A percentile compares a stretch with the other conserved stretches of the same genome.
Evolutionary conservation across 2,888 invertebrate species (phyloP).

Genomic region (Tinea pellionella): DNA sequence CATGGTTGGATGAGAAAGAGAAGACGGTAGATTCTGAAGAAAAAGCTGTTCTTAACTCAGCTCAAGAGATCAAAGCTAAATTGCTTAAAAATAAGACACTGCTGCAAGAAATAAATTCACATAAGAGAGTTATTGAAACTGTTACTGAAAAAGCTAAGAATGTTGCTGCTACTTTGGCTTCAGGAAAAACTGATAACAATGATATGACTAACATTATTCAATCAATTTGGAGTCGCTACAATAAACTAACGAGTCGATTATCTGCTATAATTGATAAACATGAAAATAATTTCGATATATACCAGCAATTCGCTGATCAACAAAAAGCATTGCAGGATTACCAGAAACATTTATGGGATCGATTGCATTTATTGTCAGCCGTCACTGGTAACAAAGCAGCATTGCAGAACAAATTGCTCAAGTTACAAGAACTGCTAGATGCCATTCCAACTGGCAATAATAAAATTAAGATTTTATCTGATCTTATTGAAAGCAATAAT

Average conservation of each 20-base stretch:
- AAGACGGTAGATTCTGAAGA: conserved; percentile 79
- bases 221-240: conserved; percentile 82
- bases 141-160: conserved; percentile 89
- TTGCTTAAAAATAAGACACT: conserved; percentile 86
- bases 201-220: conserved; percentile 78
- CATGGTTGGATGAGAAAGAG: conserved; percentile 90
- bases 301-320: conserved; percentile 87
- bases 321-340: conserved; percentile 90
- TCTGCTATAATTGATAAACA: conserved; percentile 77
- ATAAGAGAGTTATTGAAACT: conserved; percentile 90
- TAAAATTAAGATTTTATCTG: conserved; percentile 80
- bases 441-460: conserved; percentile 81
- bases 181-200: conserved; percentile 64
- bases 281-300: conserved; percentile 81
- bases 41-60: conserved; percentile 77
- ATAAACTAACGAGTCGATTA: conserved; percentile 74
- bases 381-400: conserved; percentile 88
- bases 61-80: conserved; percentile 87
- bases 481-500: conserved; percentile 77
- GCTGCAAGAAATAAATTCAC: conserved; percentile 89
- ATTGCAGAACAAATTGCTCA: conserved; percentile 83
- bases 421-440: conserved; percentile 84
- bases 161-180: conserved; percentile 69
- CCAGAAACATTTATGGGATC: conserved; percentile 91
- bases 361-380: conserved; percentile 83